phyloP scores from a whole-genome alignment of 2,888 invertebrate genomes.

The Nephrocerus scutellatus region DNA sequence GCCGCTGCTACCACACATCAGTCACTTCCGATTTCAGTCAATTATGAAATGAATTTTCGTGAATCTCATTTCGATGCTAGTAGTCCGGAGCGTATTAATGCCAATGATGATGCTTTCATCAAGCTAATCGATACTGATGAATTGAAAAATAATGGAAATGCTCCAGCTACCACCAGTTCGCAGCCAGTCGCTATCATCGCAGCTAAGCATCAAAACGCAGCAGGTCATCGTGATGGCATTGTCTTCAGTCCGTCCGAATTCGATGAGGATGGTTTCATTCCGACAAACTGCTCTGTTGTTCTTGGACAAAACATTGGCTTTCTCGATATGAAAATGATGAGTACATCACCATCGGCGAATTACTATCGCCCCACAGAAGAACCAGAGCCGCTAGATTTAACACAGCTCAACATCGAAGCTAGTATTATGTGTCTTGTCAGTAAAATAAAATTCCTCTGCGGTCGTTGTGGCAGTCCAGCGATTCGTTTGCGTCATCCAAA shows the following conservation, averaged over 20 bases:
- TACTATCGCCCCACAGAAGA: slow-evolving; percentile 74
- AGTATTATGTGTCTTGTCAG: slow-evolving; percentile 80
- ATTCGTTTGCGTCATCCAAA: slow-evolving; percentile 56
- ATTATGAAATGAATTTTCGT: slow-evolving; percentile 26
- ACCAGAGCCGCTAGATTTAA: slow-evolving; percentile 79
- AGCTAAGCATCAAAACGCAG: neutral
- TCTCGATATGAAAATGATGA: slow-evolving; percentile 51
- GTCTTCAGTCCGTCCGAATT: slow-evolving; percentile 14
- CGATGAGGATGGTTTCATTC: slow-evolving; percentile 25
- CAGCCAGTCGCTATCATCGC: slow-evolving; percentile 8
- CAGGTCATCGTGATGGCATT: slow-evolving; percentile 1
- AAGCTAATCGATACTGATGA: slow-evolving; percentile 29
- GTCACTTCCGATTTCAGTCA: slow-evolving; percentile 33
- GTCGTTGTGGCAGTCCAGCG: slow-evolving; percentile 65
- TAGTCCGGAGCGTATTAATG: slow-evolving; percentile 3
- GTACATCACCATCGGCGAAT: slow-evolving; percentile 56
- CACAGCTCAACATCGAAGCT: slow-evolving; percentile 78
- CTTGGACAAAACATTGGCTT: slow-evolving; percentile 39
- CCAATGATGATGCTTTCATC: slow-evolving; percentile 10
- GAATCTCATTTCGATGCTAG: slow-evolving; percentile 31
- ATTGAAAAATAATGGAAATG: slow-evolving; percentile 4
- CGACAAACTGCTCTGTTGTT: slow-evolving; percentile 24
- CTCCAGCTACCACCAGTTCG: slow-evolving; percentile 2
- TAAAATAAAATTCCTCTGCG: slow-evolving; percentile 71
- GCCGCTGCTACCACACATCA: slow-evolving; percentile 31